Evolutionary conservation across 1,140 invertebrate species (phyloP).

Genomic region (Maconellicoccus hirsutus): DNA sequence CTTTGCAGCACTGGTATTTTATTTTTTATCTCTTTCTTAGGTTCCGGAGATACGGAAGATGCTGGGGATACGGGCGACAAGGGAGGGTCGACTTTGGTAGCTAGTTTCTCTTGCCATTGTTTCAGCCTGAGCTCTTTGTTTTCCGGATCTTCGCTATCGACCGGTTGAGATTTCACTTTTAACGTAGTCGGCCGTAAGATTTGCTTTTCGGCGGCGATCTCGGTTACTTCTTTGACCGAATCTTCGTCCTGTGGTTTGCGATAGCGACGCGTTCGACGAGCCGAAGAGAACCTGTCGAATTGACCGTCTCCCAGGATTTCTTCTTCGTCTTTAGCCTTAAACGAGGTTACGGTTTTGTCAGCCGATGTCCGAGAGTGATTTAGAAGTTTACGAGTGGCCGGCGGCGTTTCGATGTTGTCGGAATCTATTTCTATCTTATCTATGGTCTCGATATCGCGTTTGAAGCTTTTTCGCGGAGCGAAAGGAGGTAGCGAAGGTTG

Average conservation of each 20-base stretch:
- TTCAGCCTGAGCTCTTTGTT: slow-evolving; percentile 49
- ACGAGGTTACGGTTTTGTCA: background rate
- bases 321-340: slow-evolving; percentile 30
- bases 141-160: slow-evolving; percentile 33
- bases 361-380: slow-evolving; percentile 28
- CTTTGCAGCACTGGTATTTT: slow-evolving; percentile 31
- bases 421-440: slow-evolving; percentile 77
- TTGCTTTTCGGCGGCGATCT: slow-evolving; percentile 38
- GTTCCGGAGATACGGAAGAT: slow-evolving; percentile 35
- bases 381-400: slow-evolving; percentile 57
- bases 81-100: slow-evolving; percentile 31
- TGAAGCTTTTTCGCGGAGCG: slow-evolving; percentile 31
- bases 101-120: slow-evolving; percentile 49
- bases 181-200: slow-evolving; percentile 32
- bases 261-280: slow-evolving; percentile 66
- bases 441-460: slow-evolving; percentile 38
- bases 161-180: slow-evolving; percentile 27
- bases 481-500: slow-evolving; percentile 34
- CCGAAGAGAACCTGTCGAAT: slow-evolving; percentile 71
- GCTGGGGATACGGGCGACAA: slow-evolving; percentile 34
- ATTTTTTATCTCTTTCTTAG: slow-evolving; percentile 33
- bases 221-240: background rate
- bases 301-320: slow-evolving; percentile 43
- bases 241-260: slow-evolving; percentile 54
- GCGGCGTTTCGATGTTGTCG: slow-evolving; percentile 81